Base-by-base conservation (phyloP, 2,797 vertebrate species). In the Gadopsis bispinosus region DNA sequence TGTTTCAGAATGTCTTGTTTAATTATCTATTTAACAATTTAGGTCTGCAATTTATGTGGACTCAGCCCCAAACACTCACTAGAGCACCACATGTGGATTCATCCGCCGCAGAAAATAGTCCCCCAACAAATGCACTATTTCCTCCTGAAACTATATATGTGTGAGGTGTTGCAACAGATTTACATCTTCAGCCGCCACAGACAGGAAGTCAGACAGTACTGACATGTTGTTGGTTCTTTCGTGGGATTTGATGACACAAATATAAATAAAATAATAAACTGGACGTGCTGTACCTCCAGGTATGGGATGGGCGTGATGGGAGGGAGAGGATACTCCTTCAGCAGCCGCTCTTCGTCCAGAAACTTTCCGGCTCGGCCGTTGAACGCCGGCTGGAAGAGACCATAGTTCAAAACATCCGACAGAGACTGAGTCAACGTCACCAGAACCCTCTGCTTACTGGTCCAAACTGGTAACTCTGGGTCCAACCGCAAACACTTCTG, bases 401-500 rank as follows among this genome's bases (percentile, higher is more conserved):
- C 98, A 54, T 99, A 99, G 95, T 99, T 99, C 80, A 99, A 95
- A 82, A 97, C 97, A 87, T 99, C 98, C 91, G 97, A 97, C 88
- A 99, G 96, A 91, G 97, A 97, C 95, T 98, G 98, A 92, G 96
- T 98, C 93, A 99, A 92, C 58, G 96, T 97, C 94, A 98, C 98
- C 88, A 99, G 96, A 85, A 99, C 96, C 79, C 96, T 94, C 95
- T 98, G 98, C 94, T 99, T 99, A 95, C 97, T 97, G 91, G 96
- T 95, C 98, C 98, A 98, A 81, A 99, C 96, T 0, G 97, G 97
- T 69, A 97, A 97, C 58, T 97, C 96, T 54, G 97, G 96, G 85
- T 98, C 97, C 95, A 99, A 92, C 87, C 97, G 96, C 87, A 99
- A 95, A 94, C 98, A 99, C 95, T 99, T 99, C 97, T 99, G 82